These are phyloP conservation scores for Drosophila equinoxialis DNA, from an alignment of 1,140 invertebrate species.

Conservation along the genomic window DNA sequence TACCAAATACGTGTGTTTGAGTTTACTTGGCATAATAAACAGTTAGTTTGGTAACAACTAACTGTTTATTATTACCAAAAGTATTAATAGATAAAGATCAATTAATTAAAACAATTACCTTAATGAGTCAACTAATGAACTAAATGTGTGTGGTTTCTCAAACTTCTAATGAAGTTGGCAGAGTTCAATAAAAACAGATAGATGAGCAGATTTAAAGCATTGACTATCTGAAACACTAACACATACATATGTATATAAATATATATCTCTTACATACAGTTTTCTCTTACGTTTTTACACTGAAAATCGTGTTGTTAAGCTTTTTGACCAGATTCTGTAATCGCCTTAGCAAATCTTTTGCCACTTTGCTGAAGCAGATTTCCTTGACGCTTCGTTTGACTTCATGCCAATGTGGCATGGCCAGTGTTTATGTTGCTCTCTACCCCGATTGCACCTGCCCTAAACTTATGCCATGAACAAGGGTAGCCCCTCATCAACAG, in stretches of 20 bases:
- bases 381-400: conserved; percentile 52
- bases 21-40: too few relatives aligned
- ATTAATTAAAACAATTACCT: background rate
- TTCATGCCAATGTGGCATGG: conserved; percentile 26
- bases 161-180: background rate
- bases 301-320: background rate
- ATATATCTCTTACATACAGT: too few relatives aligned
- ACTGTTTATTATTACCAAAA: background rate
- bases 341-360: conserved; percentile 37
- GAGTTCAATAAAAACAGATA: background rate
- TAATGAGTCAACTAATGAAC: background rate
- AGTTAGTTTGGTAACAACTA: background rate
- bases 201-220: too few relatives aligned
- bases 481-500: conserved; percentile 25
- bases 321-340: conserved; percentile 29
- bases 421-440: conserved; percentile 10
- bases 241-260: too few relatives aligned
- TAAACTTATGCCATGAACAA: conserved; percentile 2
- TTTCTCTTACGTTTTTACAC: conserved; percentile 1
- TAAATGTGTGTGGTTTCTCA: background rate
- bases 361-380: conserved; percentile 42
- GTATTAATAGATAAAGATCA: background rate
- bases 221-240: too few relatives aligned
- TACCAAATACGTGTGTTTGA: too few relatives aligned
- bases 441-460: conserved; percentile 1